These are phyloP conservation scores for Parelbella ahira DNA, from an alignment of 2,888 invertebrate species.

Conservation along the genomic window DNA sequence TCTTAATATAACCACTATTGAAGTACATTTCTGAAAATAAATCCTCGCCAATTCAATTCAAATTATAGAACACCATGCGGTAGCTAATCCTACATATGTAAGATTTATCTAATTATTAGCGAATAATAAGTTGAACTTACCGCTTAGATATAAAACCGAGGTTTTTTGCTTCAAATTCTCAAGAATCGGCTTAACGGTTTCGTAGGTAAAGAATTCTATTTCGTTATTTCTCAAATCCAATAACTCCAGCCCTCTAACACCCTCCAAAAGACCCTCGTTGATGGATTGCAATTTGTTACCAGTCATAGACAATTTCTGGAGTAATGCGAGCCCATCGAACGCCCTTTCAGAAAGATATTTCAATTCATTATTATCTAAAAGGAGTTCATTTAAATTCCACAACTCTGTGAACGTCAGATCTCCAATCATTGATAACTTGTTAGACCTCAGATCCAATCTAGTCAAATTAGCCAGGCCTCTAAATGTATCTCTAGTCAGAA, in stretches of 20 bases:
- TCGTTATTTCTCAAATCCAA: constrained; percentile 89
- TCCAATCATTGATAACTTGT: constrained; percentile 88
- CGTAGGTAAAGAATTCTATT: constrained; percentile 87
- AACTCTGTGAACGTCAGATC: constrained; percentile 90
- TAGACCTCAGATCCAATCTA: constrained; percentile 86
- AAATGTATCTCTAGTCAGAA: constrained; percentile 88
- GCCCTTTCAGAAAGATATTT: constrained; percentile 88
- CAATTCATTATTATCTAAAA: constrained; percentile 85
- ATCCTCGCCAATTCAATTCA: background rate
- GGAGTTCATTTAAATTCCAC: constrained; percentile 86
- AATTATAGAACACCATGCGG: background rate
- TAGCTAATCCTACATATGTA: background rate
- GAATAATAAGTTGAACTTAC: constrained; percentile 44
- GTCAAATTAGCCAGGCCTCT: constrained; percentile 86
- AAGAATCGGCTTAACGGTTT: constrained; percentile 87
- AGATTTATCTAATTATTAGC: background rate
- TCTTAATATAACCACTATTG: too few species aligned
- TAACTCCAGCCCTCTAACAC: constrained; percentile 86
- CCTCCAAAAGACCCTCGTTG: constrained; percentile 86
- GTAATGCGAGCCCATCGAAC: constrained; percentile 86
- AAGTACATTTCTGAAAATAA: too few species aligned
- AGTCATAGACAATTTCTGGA: constrained; percentile 87
- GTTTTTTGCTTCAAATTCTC: constrained; percentile 84
- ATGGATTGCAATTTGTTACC: constrained; percentile 88
- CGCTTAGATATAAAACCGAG: constrained; percentile 68